These are phyloP conservation scores for Trichonephila inaurata DNA, from an alignment of 1,140 invertebrate species.

Conservation along the genomic window DNA sequence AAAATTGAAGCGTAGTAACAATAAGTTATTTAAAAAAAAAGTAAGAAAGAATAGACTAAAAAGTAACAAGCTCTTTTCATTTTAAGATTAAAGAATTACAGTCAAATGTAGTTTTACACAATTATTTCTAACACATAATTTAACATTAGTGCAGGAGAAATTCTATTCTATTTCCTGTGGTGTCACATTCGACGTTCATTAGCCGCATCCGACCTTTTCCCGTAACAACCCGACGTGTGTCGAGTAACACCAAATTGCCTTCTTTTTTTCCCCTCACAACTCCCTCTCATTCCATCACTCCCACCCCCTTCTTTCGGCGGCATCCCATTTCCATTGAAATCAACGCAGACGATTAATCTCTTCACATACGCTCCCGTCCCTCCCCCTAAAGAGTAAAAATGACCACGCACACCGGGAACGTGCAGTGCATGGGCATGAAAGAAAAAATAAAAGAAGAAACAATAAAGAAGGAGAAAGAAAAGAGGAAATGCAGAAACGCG, in stretches of 20 bases:
- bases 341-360: slow-evolving; percentile 30
- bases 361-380: neutral
- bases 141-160: neutral
- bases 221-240: neutral
- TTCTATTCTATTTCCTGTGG: neutral
- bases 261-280: neutral
- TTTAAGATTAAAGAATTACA: too few species aligned
- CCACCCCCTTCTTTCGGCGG: neutral
- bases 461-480: neutral
- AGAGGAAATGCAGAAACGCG: neutral
- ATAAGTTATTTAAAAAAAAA: too few species aligned
- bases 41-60: too few species aligned
- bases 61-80: too few species aligned
- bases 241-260: slow-evolving; percentile 14
- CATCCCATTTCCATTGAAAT: slow-evolving; percentile 35
- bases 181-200: neutral
- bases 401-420: neutral
- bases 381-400: neutral
- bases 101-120: too few species aligned
- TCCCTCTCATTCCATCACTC: neutral
- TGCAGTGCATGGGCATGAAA: neutral
- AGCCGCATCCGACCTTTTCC: neutral
- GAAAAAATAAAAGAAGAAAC: neutral
- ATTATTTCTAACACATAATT: too few species aligned
- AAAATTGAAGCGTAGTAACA: too few species aligned